A percentile compares a stretch with the other conserved stretches of the same genome.
Conservation (phyloP, 2,888 invertebrate genomes). For the Eledona agricola region DNA sequence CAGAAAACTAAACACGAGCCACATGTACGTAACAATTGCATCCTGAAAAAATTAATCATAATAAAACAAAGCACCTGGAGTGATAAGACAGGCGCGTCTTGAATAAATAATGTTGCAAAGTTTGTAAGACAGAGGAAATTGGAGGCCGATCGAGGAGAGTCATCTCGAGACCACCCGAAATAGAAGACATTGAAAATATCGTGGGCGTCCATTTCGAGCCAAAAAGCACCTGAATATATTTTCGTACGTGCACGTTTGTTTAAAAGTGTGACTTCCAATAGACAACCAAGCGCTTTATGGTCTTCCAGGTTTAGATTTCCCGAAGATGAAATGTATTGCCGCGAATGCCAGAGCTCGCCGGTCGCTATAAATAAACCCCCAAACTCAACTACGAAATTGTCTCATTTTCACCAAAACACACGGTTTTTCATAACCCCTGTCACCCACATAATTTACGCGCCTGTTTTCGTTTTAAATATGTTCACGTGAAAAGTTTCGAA, state of each 20-base stretch:
- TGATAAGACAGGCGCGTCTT: neutral
- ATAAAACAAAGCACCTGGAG: neutral
- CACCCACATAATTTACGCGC: slow-evolving; percentile 12
- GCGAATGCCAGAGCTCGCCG: slow-evolving; percentile 22
- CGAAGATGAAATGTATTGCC: slow-evolving; percentile 31
- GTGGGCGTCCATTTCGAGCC: slow-evolving; percentile 28
- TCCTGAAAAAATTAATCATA: too few species aligned
- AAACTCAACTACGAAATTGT: too few species aligned
- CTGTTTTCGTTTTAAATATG: slow-evolving; percentile 9
- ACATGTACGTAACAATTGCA: slow-evolving; percentile 28
- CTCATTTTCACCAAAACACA: too few species aligned
- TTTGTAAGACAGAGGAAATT: slow-evolving; percentile 1
- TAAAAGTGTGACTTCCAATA: slow-evolving; percentile 24
- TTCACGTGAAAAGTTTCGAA: neutral
- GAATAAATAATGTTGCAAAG: slow-evolving; percentile 1
- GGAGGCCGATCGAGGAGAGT: slow-evolving; percentile 1
- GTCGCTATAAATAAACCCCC: slow-evolving; percentile 32
- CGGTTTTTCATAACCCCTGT: too few species aligned
- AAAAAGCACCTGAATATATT: slow-evolving; percentile 33
- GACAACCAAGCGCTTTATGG: slow-evolving; percentile 23
- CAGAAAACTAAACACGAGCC: slow-evolving; percentile 26
- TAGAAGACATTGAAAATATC: slow-evolving; percentile 33
- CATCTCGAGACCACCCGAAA: slow-evolving; percentile 17
- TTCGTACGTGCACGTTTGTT: slow-evolving; percentile 7
- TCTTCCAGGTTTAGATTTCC: slow-evolving; percentile 32